Conservation (phyloP, 1,140 invertebrate species). For the Babylonia areolata region DNA sequence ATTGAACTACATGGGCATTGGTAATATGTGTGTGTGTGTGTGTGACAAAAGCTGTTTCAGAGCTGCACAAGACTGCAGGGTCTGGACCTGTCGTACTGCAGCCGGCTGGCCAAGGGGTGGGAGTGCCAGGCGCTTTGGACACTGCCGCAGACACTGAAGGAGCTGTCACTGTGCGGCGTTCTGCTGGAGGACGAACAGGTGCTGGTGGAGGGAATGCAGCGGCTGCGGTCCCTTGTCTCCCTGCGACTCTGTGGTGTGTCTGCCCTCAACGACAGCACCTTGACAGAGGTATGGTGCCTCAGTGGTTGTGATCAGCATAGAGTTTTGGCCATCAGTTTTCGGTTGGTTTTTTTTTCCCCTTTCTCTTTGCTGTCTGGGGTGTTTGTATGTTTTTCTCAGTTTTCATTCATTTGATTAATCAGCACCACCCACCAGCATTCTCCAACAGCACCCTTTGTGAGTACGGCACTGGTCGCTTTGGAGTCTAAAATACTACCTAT, state of each 20-base stretch:
- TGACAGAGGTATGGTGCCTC: constrained; percentile 54
- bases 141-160: constrained; percentile 63
- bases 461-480: no score
- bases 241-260: constrained; percentile 69
- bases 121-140: constrained; percentile 63
- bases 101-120: constrained; percentile 52
- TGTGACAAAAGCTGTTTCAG: constrained; percentile 62
- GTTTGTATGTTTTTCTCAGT: no score
- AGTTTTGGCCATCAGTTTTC: background rate
- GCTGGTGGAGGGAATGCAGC: constrained; percentile 64
- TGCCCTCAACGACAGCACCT: constrained; percentile 65
- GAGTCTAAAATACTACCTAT: no score
- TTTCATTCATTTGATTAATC: no score
- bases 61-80: constrained; percentile 60
- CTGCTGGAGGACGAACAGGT: constrained; percentile 61
- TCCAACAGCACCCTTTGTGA: no score
- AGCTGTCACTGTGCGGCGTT: constrained; percentile 68
- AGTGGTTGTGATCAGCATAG: no score
- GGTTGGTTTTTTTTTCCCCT: no score
- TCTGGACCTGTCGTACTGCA: constrained; percentile 72
- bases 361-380: no score
- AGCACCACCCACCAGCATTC: no score
- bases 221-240: constrained; percentile 57
- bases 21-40: no score
- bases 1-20: no score